Evolutionary conservation across 2,797 vertebrate species (phyloP), one percentile per base, ranked within the genome.

Genomic region (Danio jaintianensis): DNA sequence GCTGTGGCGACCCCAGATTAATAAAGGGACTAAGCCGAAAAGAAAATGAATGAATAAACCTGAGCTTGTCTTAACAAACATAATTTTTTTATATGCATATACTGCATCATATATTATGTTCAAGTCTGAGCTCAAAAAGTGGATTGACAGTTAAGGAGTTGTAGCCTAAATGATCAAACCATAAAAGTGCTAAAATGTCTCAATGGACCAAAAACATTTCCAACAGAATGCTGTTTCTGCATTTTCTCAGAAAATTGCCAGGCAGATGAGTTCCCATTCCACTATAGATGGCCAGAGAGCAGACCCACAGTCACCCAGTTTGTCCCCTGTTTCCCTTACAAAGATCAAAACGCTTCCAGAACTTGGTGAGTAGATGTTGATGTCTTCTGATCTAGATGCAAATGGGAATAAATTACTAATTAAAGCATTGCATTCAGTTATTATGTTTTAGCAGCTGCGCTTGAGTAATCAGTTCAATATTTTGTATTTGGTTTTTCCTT

Each of bases 211-310:
- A 29, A 12, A 68, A 1, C 18, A 9, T 42, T 38, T 29, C 12
- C 13, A 20, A 74, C 7, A 40, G 3, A 38, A 18, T 59, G 6
- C 5, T 29, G 2, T 66, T 13, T 22, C 2, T 48, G 5, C 56
- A n/a, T 42, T 52, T 61, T 13, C 0, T 53, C 71, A 99, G 97
- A 92, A 79, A 89, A 92, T 79, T 99, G 98, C 89, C 83, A 70
- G 43, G 61, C 62, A 0, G 89, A 93, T 66, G 94, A 96, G 85
- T 81, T 86, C 0, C 93, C 92, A 43, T 79, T 89, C 2, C 93
- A 93, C 47, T 97, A 95, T 73, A 84, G 58, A 9, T 99, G 98
- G 98, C 92, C 93, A 0, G 86, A 91, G 78, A 95, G 87, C 73
- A 58, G 80, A 72, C 96, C 96, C 0, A 92, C 87, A 7, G 78